Percentiles rank a stretch among this genome's conserved stretches.
These are phyloP conservation scores for Proales similis DNA, from an alignment of 1,140 invertebrate genomes.

Conservation along the genomic window DNA sequence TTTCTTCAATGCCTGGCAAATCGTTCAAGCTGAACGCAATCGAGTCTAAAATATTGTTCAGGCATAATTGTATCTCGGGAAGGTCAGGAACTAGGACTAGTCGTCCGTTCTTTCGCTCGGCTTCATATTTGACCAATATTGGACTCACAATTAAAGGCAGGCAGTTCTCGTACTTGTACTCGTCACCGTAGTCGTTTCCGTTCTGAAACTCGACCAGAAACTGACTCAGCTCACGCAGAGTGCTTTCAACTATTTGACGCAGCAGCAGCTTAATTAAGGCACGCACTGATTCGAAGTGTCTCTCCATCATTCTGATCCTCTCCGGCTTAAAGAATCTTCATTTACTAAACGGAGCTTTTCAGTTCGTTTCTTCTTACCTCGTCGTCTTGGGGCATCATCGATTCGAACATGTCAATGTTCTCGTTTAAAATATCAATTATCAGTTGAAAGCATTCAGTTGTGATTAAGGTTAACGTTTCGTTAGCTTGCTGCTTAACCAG, in stretches of 20 bases:
- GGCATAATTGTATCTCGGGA: background rate
- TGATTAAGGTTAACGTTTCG: too few relatives aligned
- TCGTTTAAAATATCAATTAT: background rate
- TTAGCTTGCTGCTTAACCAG: background rate
- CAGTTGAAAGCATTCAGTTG: background rate
- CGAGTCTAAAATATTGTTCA: background rate
- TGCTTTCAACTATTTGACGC: background rate
- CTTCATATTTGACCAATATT: background rate
- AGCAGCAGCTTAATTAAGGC: too few relatives aligned
- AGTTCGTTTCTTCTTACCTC: background rate
- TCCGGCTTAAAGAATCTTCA: background rate
- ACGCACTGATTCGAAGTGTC: too few relatives aligned
- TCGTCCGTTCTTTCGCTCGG: background rate
- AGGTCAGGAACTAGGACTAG: background rate
- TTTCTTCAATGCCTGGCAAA: slow-evolving; percentile 7
- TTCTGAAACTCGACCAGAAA: background rate
- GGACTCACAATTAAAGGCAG: background rate
- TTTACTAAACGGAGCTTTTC: background rate
- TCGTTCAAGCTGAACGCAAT: background rate
- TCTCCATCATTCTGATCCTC: background rate
- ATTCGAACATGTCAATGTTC: background rate
- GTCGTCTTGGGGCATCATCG: background rate
- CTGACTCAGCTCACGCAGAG: background rate
- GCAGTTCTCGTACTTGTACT: slow-evolving; percentile 9
- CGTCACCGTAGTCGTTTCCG: slow-evolving; percentile 11